Evolutionary conservation across 2,797 vertebrate species (phyloP), one percentile per base, ranked within the genome.

Genomic region (Taenioides sp.): DNA sequence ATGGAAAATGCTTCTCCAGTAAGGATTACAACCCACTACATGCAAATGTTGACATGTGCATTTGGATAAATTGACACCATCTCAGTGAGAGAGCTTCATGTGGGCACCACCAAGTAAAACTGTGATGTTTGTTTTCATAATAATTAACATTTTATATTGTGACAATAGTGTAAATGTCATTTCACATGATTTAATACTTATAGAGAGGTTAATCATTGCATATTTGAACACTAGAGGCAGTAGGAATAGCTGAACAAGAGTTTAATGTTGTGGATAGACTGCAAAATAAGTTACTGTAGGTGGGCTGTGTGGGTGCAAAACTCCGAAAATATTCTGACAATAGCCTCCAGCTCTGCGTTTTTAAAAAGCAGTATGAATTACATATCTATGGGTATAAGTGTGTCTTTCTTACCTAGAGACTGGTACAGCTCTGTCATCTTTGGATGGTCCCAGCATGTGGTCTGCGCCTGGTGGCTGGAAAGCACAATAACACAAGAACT

Each of bases 371-470:
- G 28, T 1, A 6, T 20, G 3, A 28, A 2, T 47, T 10, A 37
- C 34, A 27, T 18, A 27, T 69, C 54, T 25, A 25, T 55, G 57
- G 4, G 65, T 75, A 78, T 37, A 25, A 43, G 9, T 50, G 69
- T 40, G 69, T 75, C 77, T 64, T 58, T 70, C 94, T 90, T 90
- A 99, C 98, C 96, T 60, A 99, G 93, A 50, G 97, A 98, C 50
- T 98, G 96, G 87, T 99, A 98, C 28, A 99, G 96, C 74, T 99
- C 97, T 0, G 95, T 97, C 98, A 99, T 99, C 93, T 98, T 98
- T 65, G 98, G 97, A 91, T 99, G 97, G 87, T 99, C 97, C 98
- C 98, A 99, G 83, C 96, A 98, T 67, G 97, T 99, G 0, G 97
- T 98, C 88, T 99, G 97, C 11, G 96, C 97, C 85, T 98, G 94